phyloP scores from a whole-genome alignment of 92 coral and sea anemone species.

The Zoanthus sociatus region DNA sequence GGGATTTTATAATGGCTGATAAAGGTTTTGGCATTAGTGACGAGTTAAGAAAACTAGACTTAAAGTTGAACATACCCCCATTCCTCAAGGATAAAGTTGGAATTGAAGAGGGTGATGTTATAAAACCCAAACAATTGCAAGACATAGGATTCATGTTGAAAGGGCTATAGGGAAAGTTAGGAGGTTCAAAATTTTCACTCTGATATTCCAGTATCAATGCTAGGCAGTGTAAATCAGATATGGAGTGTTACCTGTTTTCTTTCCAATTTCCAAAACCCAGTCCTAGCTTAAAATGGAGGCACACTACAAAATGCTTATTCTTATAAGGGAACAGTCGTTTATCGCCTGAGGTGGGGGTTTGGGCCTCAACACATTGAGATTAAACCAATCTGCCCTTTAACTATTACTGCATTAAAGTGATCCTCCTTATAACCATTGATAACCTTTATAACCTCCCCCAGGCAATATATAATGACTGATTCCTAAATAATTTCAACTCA shows the following conservation, averaged over 20 bases:
- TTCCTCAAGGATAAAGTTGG: too few species aligned
- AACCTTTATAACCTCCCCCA: neutral
- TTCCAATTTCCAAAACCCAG: constrained; percentile 26
- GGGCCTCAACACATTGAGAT: too few species aligned
- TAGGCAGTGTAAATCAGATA: constrained; percentile 61
- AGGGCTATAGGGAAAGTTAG: constrained; percentile 39
- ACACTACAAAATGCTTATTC: neutral
- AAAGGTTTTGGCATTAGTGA: neutral
- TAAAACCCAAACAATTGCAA: too few species aligned
- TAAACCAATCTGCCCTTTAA: too few species aligned
- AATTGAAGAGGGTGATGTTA: constrained; percentile 51
- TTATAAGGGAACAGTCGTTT: too few species aligned
- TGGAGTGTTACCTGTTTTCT: constrained; percentile 10
- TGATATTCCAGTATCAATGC: constrained; percentile 61
- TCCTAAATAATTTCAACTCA: too few species aligned
- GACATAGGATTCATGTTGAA: constrained; percentile 32
- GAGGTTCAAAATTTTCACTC: constrained; percentile 54
- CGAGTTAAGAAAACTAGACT: constrained; percentile 13
- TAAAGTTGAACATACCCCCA: too few species aligned
- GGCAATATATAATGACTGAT: too few species aligned
- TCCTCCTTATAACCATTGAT: too few species aligned
- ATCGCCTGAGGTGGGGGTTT: neutral
- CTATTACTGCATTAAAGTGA: too few species aligned
- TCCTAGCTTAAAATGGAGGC: neutral
- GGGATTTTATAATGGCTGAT: too few species aligned